phyloP scores from a whole-genome alignment of 2,113 vertebrate species.

The Scalopus aquaticus region DNA sequence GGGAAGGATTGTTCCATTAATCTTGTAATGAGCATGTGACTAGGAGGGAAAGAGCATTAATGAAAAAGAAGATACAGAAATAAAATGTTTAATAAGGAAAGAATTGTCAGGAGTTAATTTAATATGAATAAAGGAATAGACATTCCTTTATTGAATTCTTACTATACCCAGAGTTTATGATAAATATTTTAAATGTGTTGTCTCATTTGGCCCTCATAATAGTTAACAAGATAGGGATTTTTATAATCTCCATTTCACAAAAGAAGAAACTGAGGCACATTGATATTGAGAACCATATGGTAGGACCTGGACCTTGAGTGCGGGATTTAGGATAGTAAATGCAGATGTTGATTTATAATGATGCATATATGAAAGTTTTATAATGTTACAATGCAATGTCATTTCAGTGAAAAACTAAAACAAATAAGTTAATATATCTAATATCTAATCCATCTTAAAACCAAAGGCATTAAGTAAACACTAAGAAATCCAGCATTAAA shows the following conservation, averaged over 20 bases:
- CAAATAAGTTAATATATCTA: no score
- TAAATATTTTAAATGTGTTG: neutral
- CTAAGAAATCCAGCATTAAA: neutral
- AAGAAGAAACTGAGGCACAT: neutral
- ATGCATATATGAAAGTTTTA: no score
- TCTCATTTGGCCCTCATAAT: neutral
- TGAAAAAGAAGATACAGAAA: neutral
- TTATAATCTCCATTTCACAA: neutral
- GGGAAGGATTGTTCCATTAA: neutral
- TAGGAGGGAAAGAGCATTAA: neutral
- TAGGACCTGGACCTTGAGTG: no score
- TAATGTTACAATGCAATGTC: no score
- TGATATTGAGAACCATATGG: neutral
- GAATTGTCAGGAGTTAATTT: neutral
- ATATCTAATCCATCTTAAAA: neutral
- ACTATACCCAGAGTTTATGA: neutral
- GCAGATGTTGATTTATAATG: no score
- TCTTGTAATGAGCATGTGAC: neutral
- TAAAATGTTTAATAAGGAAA: neutral
- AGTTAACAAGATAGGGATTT: neutral
- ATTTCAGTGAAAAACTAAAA: no score
- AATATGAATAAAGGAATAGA: neutral
- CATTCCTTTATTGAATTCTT: constrained; percentile 23
- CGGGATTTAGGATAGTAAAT: no score
- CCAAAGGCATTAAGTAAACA: neutral